Evolutionary conservation across 2,888 invertebrate species (phyloP).

Genomic region (Chrysotoxum bicinctum): DNA sequence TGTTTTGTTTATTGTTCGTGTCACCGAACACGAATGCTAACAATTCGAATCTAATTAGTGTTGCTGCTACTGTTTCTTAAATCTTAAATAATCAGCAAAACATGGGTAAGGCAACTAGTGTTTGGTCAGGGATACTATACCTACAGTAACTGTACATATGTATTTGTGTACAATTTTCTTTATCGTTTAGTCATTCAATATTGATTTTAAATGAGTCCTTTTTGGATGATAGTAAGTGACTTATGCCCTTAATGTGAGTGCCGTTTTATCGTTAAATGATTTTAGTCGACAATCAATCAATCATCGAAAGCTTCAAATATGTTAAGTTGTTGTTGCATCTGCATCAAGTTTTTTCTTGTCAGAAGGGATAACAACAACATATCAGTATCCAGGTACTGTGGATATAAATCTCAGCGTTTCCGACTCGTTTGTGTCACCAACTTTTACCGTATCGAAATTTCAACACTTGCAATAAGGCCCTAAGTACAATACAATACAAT

Average conservation of each 20-base stretch:
- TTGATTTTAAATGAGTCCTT: background rate
- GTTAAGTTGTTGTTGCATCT: no score
- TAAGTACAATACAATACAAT: no score
- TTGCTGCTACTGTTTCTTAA: constrained; percentile 1
- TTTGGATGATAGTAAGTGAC: background rate
- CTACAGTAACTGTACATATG: background rate
- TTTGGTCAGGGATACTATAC: background rate
- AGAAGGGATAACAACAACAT: no score
- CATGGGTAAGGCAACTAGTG: constrained; percentile 9
- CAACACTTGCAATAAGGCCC: no score
- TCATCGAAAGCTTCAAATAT: no score
- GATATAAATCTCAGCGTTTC: no score
- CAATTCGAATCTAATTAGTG: constrained; percentile 40
- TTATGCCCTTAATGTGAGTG: background rate
- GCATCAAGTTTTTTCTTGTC: no score
- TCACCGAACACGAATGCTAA: constrained; percentile 58
- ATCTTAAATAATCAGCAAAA: constrained; percentile 8
- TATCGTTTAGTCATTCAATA: background rate
- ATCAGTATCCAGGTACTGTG: no score
- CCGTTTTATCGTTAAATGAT: no score
- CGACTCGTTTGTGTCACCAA: no score
- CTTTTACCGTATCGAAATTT: no score
- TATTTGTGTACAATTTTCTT: background rate
- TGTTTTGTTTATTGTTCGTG: constrained; percentile 51
- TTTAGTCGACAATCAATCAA: no score